Conservation (phyloP, 2,888 invertebrate species). For the Pachydiplax longipennis region DNA sequence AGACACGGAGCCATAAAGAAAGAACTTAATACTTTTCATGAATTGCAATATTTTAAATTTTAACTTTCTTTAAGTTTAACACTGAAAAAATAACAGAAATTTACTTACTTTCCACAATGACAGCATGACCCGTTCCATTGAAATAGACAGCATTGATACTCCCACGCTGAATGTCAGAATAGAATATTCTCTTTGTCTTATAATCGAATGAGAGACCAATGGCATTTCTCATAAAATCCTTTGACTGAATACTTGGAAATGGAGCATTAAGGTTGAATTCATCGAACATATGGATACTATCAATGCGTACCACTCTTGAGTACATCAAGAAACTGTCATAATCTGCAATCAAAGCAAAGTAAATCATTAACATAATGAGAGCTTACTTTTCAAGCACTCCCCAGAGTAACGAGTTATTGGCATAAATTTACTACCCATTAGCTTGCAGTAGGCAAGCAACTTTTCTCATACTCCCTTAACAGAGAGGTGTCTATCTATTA, state of each 20-base stretch:
- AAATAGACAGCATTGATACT: slow-evolving; percentile 83
- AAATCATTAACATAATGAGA: slow-evolving; percentile 40
- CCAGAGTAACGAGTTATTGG: no score
- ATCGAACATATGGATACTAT: slow-evolving; percentile 79
- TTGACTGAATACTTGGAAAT: slow-evolving; percentile 74
- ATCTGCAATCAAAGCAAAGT: slow-evolving; percentile 63
- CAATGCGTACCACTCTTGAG: slow-evolving; percentile 81
- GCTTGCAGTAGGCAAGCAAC: no score
- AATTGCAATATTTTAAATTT: no score
- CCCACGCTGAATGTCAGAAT: slow-evolving; percentile 88
- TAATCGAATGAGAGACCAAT: slow-evolving; percentile 86
- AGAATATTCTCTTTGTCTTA: slow-evolving; percentile 73
- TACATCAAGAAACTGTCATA: slow-evolving; percentile 84
- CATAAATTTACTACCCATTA: no score
- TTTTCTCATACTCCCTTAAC: no score
- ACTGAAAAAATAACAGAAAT: no score
- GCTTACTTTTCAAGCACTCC: no score
- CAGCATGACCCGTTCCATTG: slow-evolving; percentile 76
- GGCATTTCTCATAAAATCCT: slow-evolving; percentile 81
- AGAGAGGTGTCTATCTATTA: no score
- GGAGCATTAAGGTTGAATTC: slow-evolving; percentile 77
- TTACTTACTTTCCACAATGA: slow-evolving; percentile 72
- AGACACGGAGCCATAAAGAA: no score
- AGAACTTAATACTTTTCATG: no score
- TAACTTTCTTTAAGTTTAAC: no score